Conservation (phyloP, 2,797 vertebrate species). For the Chrosomus eos region DNA sequence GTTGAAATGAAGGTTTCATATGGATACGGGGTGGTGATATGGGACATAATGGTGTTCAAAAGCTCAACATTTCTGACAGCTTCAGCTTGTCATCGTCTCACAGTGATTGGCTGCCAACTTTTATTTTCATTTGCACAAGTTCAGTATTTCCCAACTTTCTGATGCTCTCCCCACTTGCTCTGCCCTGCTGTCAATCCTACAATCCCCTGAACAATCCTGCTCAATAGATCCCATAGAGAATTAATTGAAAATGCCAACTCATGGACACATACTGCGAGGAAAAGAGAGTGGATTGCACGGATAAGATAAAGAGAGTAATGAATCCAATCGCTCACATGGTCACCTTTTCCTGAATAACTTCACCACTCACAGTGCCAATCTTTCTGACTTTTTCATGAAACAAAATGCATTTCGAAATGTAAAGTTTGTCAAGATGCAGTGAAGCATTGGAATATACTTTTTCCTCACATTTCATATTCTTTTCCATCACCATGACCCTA, state of each 20-base stretch:
- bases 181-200: not conserved
- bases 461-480: too few relatives aligned
- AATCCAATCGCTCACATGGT: not conserved
- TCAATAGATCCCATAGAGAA: not conserved
- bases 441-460: not conserved
- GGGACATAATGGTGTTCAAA: not conserved
- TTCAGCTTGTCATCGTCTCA: too few relatives aligned
- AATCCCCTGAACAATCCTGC: conserved; percentile 6
- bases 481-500: not conserved
- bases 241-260: conserved; percentile 22
- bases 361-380: not conserved
- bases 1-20: conserved; percentile 24
- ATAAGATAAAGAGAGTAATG: not conserved
- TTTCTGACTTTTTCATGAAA: not conserved
- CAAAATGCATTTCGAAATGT: not conserved
- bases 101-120: not conserved
- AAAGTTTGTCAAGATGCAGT: not conserved
- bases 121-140: conserved; percentile 5
- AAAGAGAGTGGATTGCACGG: not conserved
- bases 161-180: not conserved
- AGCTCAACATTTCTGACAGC: not conserved
- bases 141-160: not conserved
- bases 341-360: not conserved
- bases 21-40: conserved; percentile 5
- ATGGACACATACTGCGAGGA: not conserved